Evolutionary conservation across 1,140 invertebrate genomes (phyloP).

Genomic region (Nephotettix cincticeps): DNA sequence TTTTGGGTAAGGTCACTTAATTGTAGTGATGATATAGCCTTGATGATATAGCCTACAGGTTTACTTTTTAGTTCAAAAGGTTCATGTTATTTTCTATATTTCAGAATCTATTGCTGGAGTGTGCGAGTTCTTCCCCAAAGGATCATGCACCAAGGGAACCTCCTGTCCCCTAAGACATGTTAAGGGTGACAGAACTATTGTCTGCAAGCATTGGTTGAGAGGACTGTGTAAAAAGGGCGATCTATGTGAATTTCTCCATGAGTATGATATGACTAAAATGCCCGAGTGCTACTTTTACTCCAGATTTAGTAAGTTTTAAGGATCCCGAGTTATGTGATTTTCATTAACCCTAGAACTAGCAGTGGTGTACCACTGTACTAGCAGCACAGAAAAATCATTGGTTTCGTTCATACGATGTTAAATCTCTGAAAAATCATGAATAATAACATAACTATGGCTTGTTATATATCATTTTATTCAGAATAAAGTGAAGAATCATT

Average conservation of each 20-base stretch:
- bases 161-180: slow-evolving; percentile 97
- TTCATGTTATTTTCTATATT: slow-evolving; percentile 46
- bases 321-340: too few relatives aligned
- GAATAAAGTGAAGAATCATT: too few relatives aligned
- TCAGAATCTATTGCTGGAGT: slow-evolving; percentile 94
- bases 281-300: slow-evolving; percentile 99
- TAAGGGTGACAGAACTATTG: slow-evolving; percentile 95
- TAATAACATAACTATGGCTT: too few relatives aligned
- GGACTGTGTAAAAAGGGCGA: slow-evolving; percentile 99
- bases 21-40: not conserved
- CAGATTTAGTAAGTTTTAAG: slow-evolving; percentile 76
- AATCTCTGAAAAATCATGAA: too few relatives aligned
- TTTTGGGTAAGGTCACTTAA: slow-evolving; percentile 10
- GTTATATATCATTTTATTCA: too few relatives aligned
- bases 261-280: slow-evolving; percentile 99
- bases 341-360: too few relatives aligned
- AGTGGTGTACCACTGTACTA: too few relatives aligned
- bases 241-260: slow-evolving; percentile 99
- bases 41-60: not conserved
- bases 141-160: slow-evolving; percentile 81
- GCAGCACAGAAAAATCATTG: too few relatives aligned
- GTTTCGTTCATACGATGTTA: too few relatives aligned
- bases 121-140: slow-evolving; percentile 87
- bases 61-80: not conserved
- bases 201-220: slow-evolving; percentile 99